Conservation (phyloP, 2,797 vertebrate species). For the Geotrypetes seraphini region DNA sequence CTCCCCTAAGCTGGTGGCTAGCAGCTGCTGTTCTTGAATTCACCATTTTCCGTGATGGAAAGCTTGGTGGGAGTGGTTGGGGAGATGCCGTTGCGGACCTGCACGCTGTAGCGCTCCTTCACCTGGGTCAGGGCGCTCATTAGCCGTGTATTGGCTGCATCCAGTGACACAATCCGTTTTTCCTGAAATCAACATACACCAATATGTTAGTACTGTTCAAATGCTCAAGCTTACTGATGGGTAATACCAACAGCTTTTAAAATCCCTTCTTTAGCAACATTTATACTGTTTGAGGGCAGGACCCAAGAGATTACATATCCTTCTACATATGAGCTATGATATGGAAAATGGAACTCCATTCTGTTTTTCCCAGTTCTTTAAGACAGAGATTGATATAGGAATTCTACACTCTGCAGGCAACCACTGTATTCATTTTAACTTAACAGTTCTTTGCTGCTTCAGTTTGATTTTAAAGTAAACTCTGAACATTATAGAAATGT, state of each 20-base stretch:
- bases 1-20: constrained; percentile 37
- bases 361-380: too few species aligned
- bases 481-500: too few species aligned
- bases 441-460: too few species aligned
- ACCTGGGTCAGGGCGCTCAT: constrained; percentile 91
- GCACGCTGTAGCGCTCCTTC: constrained; percentile 87
- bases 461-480: too few species aligned
- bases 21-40: constrained; percentile 97
- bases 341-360: too few species aligned
- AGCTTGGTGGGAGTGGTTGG: constrained; percentile 88
- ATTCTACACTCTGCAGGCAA: too few species aligned
- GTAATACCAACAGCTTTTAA: accelerated
- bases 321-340: too few species aligned
- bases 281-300: too few species aligned
- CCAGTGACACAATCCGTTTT: constrained; percentile 84
- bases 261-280: background rate
- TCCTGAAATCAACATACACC: constrained; percentile 64
- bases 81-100: constrained; percentile 81
- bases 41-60: constrained; percentile 96
- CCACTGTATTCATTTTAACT: too few species aligned
- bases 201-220: background rate
- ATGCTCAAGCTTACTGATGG: accelerated
- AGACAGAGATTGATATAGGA: too few species aligned
- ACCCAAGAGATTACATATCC: too few species aligned
- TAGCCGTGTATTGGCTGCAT: constrained; percentile 83